Conservation (phyloP, 2,113 vertebrate species). For the Leucoraja erinaceus region DNA sequence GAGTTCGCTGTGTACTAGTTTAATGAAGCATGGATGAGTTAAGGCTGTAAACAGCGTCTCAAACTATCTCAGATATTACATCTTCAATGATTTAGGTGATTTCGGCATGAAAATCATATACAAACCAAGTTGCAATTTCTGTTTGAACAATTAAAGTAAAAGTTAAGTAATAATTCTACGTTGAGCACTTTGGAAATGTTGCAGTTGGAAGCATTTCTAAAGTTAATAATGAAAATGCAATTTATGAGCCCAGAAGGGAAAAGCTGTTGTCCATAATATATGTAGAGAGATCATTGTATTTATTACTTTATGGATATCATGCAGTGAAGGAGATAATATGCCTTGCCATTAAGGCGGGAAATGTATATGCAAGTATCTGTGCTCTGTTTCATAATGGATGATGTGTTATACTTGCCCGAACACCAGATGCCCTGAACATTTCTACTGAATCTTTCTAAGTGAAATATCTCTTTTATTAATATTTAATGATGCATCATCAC, state of each 20-base stretch:
- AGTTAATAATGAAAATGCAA: not conserved
- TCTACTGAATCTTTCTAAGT: not conserved
- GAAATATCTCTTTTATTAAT: not conserved
- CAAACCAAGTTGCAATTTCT: not conserved
- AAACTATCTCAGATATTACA: not conserved
- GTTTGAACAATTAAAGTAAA: not conserved
- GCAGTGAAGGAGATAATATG: not conserved
- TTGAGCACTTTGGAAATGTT: not conserved
- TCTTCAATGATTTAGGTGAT: not conserved
- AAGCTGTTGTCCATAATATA: not conserved
- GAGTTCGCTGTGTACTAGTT: not conserved
- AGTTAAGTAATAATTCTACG: not conserved
- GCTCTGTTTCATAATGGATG: not conserved
- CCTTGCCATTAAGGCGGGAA: not conserved
- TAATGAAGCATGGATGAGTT: not conserved
- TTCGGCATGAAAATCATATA: not conserved
- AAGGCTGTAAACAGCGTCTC: not conserved
- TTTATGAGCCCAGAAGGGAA: not conserved
- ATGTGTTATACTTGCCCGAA: no score
- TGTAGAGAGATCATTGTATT: not conserved
- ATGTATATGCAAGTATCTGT: not conserved
- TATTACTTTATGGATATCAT: conserved; percentile 9
- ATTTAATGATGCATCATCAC: not conserved
- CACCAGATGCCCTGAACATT: not conserved
- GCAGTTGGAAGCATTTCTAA: not conserved